Conservation (phyloP, 2,797 vertebrate genomes). For the Sebastes kiyomatsui region DNA sequence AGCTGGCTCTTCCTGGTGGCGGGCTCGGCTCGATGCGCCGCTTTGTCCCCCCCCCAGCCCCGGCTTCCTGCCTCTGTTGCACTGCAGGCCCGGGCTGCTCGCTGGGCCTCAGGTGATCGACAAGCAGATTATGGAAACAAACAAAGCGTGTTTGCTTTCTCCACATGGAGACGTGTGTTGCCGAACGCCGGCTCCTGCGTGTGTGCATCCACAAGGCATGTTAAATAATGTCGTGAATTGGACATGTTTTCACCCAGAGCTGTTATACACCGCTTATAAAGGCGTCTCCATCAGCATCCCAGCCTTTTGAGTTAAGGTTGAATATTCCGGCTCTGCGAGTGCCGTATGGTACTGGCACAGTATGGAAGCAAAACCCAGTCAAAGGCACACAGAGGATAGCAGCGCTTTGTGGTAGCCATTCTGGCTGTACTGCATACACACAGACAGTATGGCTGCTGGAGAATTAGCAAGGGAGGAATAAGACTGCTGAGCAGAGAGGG, state of each 20-base stretch:
- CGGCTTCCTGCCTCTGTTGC: conserved; percentile 72
- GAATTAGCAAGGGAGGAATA: conserved; percentile 76
- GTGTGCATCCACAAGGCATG: conserved; percentile 44
- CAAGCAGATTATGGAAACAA: conserved; percentile 82
- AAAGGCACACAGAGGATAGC: conserved; percentile 66
- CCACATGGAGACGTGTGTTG: conserved; percentile 59
- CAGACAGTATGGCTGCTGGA: conserved; percentile 74
- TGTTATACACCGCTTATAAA: conserved; percentile 7
- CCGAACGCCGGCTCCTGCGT: conserved; percentile 28
- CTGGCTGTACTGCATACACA: conserved; percentile 64
- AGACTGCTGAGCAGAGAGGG: conserved; percentile 74
- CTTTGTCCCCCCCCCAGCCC: conserved; percentile 64
- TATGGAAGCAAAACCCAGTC: conserved; percentile 71
- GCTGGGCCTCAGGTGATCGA: conserved; percentile 77
- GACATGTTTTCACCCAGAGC: conserved; percentile 24
- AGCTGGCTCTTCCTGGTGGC: conserved; percentile 78
- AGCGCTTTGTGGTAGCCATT: conserved; percentile 71
- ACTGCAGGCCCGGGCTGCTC: conserved; percentile 41
- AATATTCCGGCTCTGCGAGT: conserved; percentile 41
- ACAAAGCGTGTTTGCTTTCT: conserved; percentile 77
- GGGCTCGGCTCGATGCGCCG: conserved; percentile 47
- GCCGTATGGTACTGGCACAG: conserved; percentile 72
- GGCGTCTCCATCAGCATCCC: conserved; percentile 24
- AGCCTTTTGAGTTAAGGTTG: conserved; percentile 62
- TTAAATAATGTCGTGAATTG: background rate